Evolutionary conservation across 2,113 vertebrate species (phyloP), one percentile per base, ranked within the genome.

Genomic region (Perca fluviatilis): DNA sequence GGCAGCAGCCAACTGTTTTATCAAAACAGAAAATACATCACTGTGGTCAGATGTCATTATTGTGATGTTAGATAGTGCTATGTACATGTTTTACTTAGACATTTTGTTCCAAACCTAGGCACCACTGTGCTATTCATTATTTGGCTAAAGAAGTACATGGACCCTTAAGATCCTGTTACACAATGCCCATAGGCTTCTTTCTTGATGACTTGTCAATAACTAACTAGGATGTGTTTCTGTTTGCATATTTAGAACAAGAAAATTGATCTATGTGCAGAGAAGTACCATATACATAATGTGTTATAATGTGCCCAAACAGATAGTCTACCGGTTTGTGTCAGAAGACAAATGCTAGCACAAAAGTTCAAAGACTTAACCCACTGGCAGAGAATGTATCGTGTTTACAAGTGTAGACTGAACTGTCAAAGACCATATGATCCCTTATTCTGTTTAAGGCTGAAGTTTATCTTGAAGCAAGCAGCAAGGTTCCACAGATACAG

Each of bases 361-460:
- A 43, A 15, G 64, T 77, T 68, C 23, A 73, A 77, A 86, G 68
- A 53, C 53, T 80, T 21, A 70, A 49, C 14, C 67, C 51, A 58
- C 50, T 74, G 56, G 54, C 27, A 46, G 47, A 66, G n/a, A 75
- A 33, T 84, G 70, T 66, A 77, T 80, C 65, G 50, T 67, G 76
- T 86, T 85, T 90, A 88, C 78, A 75, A 80, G 77, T 76, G 74
- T 49, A 77, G 77, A 86, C 68, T 61, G 73, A 80, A 85, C 56
- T 73, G 71, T 69, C 53, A 71, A 71, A 90, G 90, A 88, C 89
- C 86, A 91, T 36, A 83, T 73, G 62, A 77, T 15, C 60, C 46
- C 76, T 79, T 82, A 90, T 90, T 90, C 86, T 89, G 82, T 92
- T 89, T 89, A 58, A 87, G 72, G 58, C 62, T 77, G 70, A 74